These are phyloP conservation scores for Ophion obscuratus DNA, from an alignment of 2,888 invertebrate species.

Conservation along the genomic window DNA sequence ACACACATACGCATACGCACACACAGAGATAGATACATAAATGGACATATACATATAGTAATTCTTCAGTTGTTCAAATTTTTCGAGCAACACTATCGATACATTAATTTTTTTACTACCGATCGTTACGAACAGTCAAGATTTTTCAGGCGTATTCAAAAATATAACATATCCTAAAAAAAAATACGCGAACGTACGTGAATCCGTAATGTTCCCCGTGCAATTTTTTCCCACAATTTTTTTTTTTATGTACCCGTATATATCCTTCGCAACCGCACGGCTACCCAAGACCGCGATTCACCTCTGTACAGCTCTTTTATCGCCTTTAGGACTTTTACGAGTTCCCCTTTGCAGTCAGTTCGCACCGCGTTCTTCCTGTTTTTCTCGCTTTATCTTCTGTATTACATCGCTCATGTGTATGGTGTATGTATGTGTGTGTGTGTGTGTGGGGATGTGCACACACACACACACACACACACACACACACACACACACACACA, in stretches of 20 bases:
- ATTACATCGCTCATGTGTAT: neutral
- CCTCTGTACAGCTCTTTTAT: conserved; percentile 75
- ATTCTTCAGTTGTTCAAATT: no score
- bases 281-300: conserved; percentile 50
- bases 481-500: no score
- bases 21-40: no score
- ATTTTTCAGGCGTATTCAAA: conserved; percentile 21
- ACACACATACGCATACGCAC: no score
- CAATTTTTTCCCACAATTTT: conserved; percentile 7
- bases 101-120: conserved; percentile 56
- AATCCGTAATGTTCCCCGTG: conserved; percentile 24
- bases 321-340: conserved; percentile 79
- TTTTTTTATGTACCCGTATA: conserved; percentile 36
- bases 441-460: neutral
- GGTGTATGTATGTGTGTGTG: neutral
- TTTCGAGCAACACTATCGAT: no score
- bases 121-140: conserved; percentile 61
- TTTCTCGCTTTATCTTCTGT: conserved; percentile 40
- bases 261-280: conserved; percentile 50
- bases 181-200: conserved; percentile 15
- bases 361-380: conserved; percentile 45
- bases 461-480: neutral
- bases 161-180: conserved; percentile 25
- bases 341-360: conserved; percentile 63
- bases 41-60: no score